A percentile compares a stretch with the other conserved stretches of the same genome.
Evolutionary conservation across 1,140 invertebrate species (phyloP).

Genomic region (Nylanderia fulva): DNA sequence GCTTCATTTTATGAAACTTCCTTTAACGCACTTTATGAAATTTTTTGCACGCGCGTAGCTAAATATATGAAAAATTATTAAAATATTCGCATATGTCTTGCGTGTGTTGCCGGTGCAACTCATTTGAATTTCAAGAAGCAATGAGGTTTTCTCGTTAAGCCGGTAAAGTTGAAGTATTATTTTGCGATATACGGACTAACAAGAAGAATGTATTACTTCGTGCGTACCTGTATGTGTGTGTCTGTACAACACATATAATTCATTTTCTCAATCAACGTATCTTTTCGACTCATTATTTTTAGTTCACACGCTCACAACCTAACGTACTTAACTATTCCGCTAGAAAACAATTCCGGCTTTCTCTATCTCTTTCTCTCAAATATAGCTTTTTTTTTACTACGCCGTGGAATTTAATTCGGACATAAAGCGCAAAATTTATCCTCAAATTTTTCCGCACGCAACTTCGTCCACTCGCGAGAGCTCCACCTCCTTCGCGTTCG

Average conservation of each 20-base stretch:
- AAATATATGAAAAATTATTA: conserved; percentile 25
- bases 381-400: conserved; percentile 15
- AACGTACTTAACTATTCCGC: conserved; percentile 51
- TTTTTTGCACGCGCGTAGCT: background rate
- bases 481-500: conserved; percentile 62
- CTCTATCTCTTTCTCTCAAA: conserved; percentile 9
- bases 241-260: background rate
- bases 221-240: too few species aligned
- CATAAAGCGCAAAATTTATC: conserved; percentile 66
- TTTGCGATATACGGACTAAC: background rate
- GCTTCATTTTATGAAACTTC: background rate
- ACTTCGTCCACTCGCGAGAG: conserved; percentile 42
- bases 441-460: conserved; percentile 59
- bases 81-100: conserved; percentile 15
- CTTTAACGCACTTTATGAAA: background rate
- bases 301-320: conserved; percentile 38
- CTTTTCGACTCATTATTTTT: conserved; percentile 22
- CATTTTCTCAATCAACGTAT: conserved; percentile 15
- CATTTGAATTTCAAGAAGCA: conserved; percentile 23
- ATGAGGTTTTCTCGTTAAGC: background rate
- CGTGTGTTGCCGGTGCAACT: background rate
- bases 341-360: conserved; percentile 23
- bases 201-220: background rate
- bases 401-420: conserved; percentile 69
- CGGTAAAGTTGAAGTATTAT: background rate